Percentiles rank a stretch among this genome's conserved stretches.
phyloP scores from a whole-genome alignment of 2,888 invertebrate genomes.

The Drosophila barbarae region DNA sequence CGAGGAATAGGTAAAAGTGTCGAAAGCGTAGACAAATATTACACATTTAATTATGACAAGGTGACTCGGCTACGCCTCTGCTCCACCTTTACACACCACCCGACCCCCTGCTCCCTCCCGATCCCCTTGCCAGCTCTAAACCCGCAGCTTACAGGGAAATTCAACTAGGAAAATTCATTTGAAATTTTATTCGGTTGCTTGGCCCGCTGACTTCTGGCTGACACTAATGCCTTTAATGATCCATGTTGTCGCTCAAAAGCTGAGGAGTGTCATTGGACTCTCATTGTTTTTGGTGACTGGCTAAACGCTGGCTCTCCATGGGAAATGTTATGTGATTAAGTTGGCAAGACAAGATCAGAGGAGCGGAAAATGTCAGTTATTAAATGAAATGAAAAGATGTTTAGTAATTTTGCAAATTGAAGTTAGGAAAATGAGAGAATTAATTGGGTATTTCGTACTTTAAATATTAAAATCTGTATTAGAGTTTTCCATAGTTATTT shows the following conservation, averaged over 20 bases:
- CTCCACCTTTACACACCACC: constrained; percentile 3
- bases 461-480: no score
- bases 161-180: constrained; percentile 26
- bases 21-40: constrained; percentile 67
- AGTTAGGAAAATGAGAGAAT: background rate
- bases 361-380: constrained; percentile 18
- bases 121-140: background rate
- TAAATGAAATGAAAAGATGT: background rate
- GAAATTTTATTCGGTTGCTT: constrained; percentile 27
- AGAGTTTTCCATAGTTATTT: no score
- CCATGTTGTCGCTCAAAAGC: constrained; percentile 37
- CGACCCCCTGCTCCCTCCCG: background rate
- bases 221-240: constrained; percentile 46
- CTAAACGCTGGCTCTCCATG: constrained; percentile 18
- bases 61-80: constrained; percentile 30
- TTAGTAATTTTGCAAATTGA: constrained; percentile 6
- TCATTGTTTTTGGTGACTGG: constrained; percentile 39
- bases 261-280: constrained; percentile 35
- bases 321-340: constrained; percentile 25
- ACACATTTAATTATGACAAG: constrained; percentile 71
- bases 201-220: constrained; percentile 32
- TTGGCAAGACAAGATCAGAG: constrained; percentile 11
- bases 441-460: background rate
- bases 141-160: constrained; percentile 8
- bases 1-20: constrained; percentile 50